Percentiles rank a stretch among this genome's conserved stretches.
phyloP scores from a whole-genome alignment of 1,140 invertebrate genomes.

The Anthonomus grandis region DNA sequence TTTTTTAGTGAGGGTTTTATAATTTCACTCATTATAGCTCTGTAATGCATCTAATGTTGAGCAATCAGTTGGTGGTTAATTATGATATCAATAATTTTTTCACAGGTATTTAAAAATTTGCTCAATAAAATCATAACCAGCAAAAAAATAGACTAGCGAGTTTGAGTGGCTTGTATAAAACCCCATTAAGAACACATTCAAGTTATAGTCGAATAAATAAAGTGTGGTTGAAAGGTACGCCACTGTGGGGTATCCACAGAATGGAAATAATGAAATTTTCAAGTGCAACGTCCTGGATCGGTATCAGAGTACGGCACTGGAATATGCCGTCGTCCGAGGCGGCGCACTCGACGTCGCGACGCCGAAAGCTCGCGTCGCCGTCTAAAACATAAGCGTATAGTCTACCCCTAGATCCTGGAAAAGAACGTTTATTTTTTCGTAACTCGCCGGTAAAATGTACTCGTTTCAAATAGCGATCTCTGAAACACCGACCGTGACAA shows the following conservation, averaged over 20 bases:
- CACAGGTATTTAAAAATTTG: too few relatives aligned
- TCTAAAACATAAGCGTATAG: constrained; percentile 22
- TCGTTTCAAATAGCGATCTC: constrained; percentile 6
- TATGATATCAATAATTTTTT: too few relatives aligned
- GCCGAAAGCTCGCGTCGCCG: constrained; percentile 21
- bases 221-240: too few relatives aligned
- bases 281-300: constrained; percentile 17
- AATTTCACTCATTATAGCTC: too few relatives aligned
- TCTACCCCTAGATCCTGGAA: constrained; percentile 20
- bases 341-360: constrained; percentile 24
- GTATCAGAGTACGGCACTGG: constrained; percentile 16
- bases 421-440: constrained; percentile 16
- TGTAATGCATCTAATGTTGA: too few relatives aligned
- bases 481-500: constrained; percentile 12
- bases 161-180: too few relatives aligned
- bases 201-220: too few relatives aligned
- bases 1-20: too few relatives aligned
- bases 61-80: too few relatives aligned
- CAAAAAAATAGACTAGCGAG: too few relatives aligned
- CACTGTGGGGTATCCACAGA: neutral
- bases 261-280: constrained; percentile 7
- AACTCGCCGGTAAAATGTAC: constrained; percentile 9
- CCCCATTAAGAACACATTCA: too few relatives aligned
- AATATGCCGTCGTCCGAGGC: constrained; percentile 15
- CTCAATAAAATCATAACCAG: too few relatives aligned